A percentile compares a stretch with the other conserved stretches of the same genome.
phyloP scores from a whole-genome alignment of 2,113 vertebrate genomes.

The Myiopsitta monachus region DNA sequence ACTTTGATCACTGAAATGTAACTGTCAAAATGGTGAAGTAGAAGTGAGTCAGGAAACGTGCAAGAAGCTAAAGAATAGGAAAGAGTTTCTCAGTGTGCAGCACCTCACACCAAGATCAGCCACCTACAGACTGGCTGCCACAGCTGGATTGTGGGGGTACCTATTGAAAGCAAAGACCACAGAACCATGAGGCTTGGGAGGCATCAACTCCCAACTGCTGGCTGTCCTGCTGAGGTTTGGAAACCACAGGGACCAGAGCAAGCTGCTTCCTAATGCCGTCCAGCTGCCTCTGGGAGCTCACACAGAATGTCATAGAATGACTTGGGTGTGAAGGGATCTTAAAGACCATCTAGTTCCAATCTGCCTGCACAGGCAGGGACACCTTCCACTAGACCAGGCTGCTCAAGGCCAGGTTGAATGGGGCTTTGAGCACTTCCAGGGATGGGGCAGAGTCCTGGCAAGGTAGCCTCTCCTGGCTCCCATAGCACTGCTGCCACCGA shows the following conservation, averaged over 20 bases:
- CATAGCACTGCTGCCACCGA: not conserved
- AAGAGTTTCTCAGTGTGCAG: not conserved
- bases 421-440: not conserved
- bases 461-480: not conserved
- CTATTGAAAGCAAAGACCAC: not conserved
- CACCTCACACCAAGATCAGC: not conserved
- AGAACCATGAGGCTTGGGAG: not conserved
- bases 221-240: not conserved
- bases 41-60: rapidly evolving
- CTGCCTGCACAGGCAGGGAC: not conserved
- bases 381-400: not conserved
- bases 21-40: not conserved
- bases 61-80: not conserved
- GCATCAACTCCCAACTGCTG: not conserved
- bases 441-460: not conserved
- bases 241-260: rapidly evolving
- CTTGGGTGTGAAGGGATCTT: not conserved
- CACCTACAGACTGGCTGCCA: not conserved
- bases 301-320: not conserved
- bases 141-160: not conserved
- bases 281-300: not conserved
- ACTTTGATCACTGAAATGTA: not conserved
- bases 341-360: not conserved
- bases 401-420: not conserved
- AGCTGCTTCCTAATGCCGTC: not conserved